phyloP scores from a whole-genome alignment of 2,888 invertebrate genomes.

The Drepanosiphum platanoidis region DNA sequence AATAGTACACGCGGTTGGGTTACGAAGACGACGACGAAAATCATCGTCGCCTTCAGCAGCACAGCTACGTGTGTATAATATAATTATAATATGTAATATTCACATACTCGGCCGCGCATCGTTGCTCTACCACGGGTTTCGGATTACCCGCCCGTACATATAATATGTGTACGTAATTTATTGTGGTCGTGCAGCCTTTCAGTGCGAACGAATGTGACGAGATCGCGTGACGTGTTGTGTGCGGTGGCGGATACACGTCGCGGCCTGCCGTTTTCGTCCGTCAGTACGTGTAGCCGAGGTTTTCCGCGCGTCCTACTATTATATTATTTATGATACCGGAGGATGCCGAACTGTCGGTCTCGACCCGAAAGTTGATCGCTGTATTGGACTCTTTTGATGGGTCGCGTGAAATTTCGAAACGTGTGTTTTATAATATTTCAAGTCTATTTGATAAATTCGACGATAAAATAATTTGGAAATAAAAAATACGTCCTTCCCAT shows the following conservation, averaged over 20 bases:
- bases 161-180: no score
- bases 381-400: no score
- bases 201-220: background rate
- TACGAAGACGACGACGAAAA: constrained; percentile 25
- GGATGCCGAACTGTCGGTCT: no score
- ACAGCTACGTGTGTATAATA: background rate
- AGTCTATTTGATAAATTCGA: no score
- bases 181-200: background rate
- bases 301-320: background rate
- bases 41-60: background rate
- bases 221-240: background rate
- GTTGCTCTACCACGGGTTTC: background rate
- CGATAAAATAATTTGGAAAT: no score
- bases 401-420: no score
- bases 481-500: no score
- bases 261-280: background rate
- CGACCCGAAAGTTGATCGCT: no score
- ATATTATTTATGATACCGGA: no score
- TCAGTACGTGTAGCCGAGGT: background rate
- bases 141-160: background rate
- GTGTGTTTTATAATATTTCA: no score
- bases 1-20: background rate
- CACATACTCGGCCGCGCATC: no score
- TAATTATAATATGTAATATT: no score
- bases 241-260: background rate